Conservation (phyloP, 2,888 invertebrate genomes). For the Nomada goodeniana region DNA sequence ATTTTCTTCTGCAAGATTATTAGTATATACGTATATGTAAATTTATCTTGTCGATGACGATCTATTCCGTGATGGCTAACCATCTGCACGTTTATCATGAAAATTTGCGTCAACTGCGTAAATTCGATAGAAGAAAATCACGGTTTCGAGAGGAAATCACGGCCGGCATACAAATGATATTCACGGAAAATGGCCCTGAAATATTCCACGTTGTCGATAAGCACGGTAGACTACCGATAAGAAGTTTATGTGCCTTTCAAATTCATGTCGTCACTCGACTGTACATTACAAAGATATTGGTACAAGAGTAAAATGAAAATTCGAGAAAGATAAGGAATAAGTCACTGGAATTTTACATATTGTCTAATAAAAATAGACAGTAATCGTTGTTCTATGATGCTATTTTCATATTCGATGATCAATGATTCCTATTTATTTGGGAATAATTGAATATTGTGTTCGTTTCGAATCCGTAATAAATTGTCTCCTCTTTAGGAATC, state of each 20-base stretch:
- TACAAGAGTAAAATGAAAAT: neutral
- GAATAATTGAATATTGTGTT: no score
- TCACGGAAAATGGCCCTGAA: slow-evolving; percentile 15
- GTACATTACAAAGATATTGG: neutral
- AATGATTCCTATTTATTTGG: no score
- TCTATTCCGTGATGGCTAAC: slow-evolving; percentile 6
- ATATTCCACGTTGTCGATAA: slow-evolving; percentile 25
- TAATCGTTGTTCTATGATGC: no score
- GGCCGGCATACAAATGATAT: slow-evolving; percentile 29
- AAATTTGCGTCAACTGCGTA: slow-evolving; percentile 5
- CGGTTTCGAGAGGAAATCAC: slow-evolving; percentile 29
- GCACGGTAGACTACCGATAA: neutral
- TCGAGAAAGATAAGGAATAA: no score
- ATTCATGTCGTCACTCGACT: neutral
- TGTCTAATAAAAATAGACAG: no score
- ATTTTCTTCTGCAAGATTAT: neutral
- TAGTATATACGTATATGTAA: no score
- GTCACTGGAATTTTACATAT: no score
- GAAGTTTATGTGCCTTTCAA: neutral
- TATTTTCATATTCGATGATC: no score
- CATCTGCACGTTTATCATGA: slow-evolving; percentile 14
- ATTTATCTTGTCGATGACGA: neutral
- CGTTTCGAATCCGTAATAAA: no score
- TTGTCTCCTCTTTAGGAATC: no score
- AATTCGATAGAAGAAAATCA: slow-evolving; percentile 19